Percentiles rank a stretch among this genome's conserved stretches.
Conservation (phyloP, 2,797 vertebrate species). For the Choloepus didactylus region DNA sequence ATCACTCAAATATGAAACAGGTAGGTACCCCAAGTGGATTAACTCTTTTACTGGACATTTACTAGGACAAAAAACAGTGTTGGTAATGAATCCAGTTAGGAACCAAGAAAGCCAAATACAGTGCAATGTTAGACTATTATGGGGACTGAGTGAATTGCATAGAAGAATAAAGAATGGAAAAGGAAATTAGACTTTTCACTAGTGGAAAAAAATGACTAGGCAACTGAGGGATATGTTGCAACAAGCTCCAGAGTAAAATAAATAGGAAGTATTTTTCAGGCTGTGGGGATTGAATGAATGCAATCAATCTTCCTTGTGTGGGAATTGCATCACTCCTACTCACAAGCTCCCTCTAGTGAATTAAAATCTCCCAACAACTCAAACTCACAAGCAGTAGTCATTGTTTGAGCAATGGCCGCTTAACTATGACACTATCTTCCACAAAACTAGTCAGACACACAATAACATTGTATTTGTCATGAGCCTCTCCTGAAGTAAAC, state of each 20-base stretch:
- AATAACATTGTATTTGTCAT: not conserved
- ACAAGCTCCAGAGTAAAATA: constrained; percentile 89
- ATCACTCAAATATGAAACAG: constrained; percentile 71
- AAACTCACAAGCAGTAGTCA: constrained; percentile 49
- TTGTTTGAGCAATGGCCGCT: constrained; percentile 56
- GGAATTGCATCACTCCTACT: constrained; percentile 78
- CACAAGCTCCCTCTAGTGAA: constrained; percentile 88
- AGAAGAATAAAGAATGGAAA: constrained; percentile 85
- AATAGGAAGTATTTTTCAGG: constrained; percentile 88
- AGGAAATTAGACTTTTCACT: constrained; percentile 84
- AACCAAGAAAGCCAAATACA: constrained; percentile 50
- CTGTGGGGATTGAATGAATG: constrained; percentile 88
- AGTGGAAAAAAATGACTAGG: constrained; percentile 85
- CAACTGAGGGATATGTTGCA: constrained; percentile 86
- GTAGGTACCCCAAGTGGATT: constrained; percentile 21
- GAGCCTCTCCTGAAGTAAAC: not conserved
- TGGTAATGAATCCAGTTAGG: constrained; percentile 72
- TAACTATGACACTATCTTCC: not conserved
- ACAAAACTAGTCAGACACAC: not conserved
- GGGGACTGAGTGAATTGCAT: constrained; percentile 79
- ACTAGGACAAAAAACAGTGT: constrained; percentile 47
- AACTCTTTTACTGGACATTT: constrained; percentile 69
- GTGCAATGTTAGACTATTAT: constrained; percentile 72
- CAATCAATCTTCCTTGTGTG: constrained; percentile 87
- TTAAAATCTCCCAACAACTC: constrained; percentile 84